These are phyloP conservation scores for Nematostella vectensis DNA, from an alignment of 92 coral and sea anemone genomes.

Conservation along the genomic window DNA sequence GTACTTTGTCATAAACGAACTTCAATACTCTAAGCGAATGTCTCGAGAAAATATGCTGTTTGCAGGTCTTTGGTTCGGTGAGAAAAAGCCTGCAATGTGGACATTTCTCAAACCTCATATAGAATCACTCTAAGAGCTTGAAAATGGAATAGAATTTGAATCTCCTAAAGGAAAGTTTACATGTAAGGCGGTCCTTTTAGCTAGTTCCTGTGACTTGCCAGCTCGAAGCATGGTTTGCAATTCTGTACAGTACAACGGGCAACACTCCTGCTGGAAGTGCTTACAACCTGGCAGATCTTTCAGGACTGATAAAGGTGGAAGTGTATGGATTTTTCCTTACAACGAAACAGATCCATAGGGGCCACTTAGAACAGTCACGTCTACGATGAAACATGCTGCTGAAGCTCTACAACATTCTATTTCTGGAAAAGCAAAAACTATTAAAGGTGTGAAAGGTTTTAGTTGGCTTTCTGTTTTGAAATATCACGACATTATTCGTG, in stretches of 20 bases:
- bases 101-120: slow-evolving; percentile 38
- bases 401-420: slow-evolving; percentile 9
- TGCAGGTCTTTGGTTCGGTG: slow-evolving; percentile 68
- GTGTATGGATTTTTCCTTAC: slow-evolving; percentile 16
- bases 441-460: slow-evolving; percentile 40
- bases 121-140: slow-evolving; percentile 26
- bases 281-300: slow-evolving; percentile 48
- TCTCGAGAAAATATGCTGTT: slow-evolving; percentile 54
- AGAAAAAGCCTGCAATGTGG: slow-evolving; percentile 54
- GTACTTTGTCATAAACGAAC: slow-evolving; percentile 44
- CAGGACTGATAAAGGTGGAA: slow-evolving; percentile 18
- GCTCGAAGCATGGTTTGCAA: slow-evolving; percentile 60
- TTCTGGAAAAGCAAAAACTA: background rate
- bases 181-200: slow-evolving; percentile 32
- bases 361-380: slow-evolving; percentile 30
- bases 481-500: slow-evolving; percentile 36
- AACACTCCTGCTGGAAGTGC: slow-evolving; percentile 58
- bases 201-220: slow-evolving; percentile 42
- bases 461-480: slow-evolving; percentile 42
- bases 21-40: slow-evolving; percentile 36
- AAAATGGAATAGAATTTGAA: slow-evolving; percentile 38
- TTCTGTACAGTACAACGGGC: slow-evolving; percentile 57
- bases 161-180: slow-evolving; percentile 40
- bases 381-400: slow-evolving; percentile 12
- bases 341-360: slow-evolving; percentile 46